Evolutionary conservation across 1,140 invertebrate species (phyloP).

Genomic region (Papilio machaon): DNA sequence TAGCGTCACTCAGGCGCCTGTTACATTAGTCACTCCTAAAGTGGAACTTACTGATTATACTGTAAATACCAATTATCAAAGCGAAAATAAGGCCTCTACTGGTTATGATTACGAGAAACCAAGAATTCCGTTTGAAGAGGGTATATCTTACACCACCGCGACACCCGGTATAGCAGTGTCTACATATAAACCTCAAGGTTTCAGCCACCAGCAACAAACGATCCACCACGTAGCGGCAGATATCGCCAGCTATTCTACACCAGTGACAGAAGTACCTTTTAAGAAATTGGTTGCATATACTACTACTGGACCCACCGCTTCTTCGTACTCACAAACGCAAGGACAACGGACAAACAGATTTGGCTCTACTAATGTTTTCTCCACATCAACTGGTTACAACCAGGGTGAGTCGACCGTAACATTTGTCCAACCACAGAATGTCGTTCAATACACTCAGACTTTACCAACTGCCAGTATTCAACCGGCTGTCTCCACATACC

Average conservation of each 20-base stretch:
- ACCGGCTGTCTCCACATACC: constrained; percentile 50
- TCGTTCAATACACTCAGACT: constrained; percentile 16
- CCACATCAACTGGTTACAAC: constrained; percentile 12
- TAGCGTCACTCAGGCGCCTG: constrained; percentile 67
- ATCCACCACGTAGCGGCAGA: constrained; percentile 59
- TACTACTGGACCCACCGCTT: constrained; percentile 73
- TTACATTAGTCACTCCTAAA: constrained; percentile 67
- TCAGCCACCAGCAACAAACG: constrained; percentile 66
- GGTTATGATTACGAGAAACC: constrained; percentile 79
- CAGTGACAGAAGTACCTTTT: constrained; percentile 76
- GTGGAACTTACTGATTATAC: constrained; percentile 57
- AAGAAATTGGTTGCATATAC: constrained; percentile 80
- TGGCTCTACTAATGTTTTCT: constrained; percentile 43
- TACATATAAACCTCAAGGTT: constrained; percentile 63
- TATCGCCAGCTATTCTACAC: constrained; percentile 61
- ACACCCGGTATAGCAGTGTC: constrained; percentile 59
- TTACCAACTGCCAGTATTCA: constrained; percentile 41
- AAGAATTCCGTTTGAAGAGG: constrained; percentile 70
- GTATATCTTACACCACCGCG: constrained; percentile 62
- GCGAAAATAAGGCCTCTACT: constrained; percentile 54
- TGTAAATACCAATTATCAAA: constrained; percentile 60
- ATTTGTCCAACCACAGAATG: constrained; percentile 26
- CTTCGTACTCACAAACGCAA: constrained; percentile 59
- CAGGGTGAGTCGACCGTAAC: constrained; percentile 28
- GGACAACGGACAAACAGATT: constrained; percentile 68